These are phyloP conservation scores for Umimayanthus chanpuru DNA, from an alignment of 92 coral and sea anemone species.

Conservation along the genomic window DNA sequence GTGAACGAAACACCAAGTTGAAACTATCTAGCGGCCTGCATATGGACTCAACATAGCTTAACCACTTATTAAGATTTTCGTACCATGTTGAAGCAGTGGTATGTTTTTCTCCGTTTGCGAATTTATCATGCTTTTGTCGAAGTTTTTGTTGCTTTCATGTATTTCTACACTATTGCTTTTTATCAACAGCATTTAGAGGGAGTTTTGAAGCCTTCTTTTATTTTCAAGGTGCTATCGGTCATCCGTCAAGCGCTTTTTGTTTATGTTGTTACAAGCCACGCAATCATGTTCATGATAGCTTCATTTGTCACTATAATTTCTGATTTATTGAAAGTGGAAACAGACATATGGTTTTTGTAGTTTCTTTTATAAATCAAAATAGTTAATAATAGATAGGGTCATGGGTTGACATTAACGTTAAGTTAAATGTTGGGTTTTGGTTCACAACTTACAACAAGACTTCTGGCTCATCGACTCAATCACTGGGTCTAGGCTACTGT, in stretches of 20 bases:
- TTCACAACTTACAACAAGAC: too few relatives aligned
- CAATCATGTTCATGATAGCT: too few relatives aligned
- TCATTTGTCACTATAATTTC: too few relatives aligned
- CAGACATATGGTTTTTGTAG: too few relatives aligned
- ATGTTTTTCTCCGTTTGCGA: not conserved
- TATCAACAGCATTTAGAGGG: not conserved
- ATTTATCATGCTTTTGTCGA: not conserved
- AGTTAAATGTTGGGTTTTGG: too few relatives aligned
- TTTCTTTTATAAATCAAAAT: too few relatives aligned
- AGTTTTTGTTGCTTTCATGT: not conserved
- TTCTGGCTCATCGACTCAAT: too few relatives aligned
- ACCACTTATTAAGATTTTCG: not conserved
- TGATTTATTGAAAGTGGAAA: too few relatives aligned
- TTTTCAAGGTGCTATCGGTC: not conserved
- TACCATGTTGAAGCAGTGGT: not conserved
- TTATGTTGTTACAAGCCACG: not conserved
- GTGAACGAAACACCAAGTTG: not conserved
- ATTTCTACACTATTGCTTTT: not conserved
- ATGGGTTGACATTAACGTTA: too few relatives aligned
- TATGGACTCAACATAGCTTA: not conserved
- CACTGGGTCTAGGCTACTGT: too few relatives aligned
- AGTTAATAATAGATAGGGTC: too few relatives aligned
- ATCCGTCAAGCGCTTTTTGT: not conserved
- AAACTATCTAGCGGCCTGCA: not conserved
- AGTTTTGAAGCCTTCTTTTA: too few relatives aligned